Evolutionary conservation across 2,797 vertebrate genomes (phyloP).

Genomic region (Varecia variegata): DNA sequence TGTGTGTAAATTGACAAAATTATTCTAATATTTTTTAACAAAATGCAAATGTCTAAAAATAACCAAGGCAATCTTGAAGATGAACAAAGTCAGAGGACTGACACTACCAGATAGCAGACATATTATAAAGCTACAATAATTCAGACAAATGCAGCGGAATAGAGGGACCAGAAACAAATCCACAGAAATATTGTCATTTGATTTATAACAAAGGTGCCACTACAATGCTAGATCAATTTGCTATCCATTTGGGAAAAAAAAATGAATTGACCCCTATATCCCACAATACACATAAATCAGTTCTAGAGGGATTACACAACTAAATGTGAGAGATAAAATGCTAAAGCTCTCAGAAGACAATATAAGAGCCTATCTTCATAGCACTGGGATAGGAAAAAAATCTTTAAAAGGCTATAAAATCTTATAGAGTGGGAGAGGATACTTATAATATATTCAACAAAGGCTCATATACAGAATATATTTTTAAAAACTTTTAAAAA

Average conservation of each 20-base stretch:
- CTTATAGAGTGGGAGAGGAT: neutral
- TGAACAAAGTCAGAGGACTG: neutral
- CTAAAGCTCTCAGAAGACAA: neutral
- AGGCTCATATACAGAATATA: neutral
- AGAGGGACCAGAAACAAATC: neutral
- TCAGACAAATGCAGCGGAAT: neutral
- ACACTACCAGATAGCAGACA: neutral
- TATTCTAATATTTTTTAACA: neutral
- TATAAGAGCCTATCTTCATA: neutral
- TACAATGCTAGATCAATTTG: neutral
- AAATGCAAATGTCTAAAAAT: neutral
- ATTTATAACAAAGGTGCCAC: neutral
- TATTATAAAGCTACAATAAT: neutral
- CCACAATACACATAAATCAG: neutral
- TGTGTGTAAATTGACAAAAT: neutral
- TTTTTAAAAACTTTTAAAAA: neutral
- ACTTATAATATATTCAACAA: neutral
- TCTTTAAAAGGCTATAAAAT: neutral
- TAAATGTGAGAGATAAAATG: neutral
- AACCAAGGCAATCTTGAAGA: neutral
- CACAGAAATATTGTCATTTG: neutral
- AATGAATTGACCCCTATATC: neutral
- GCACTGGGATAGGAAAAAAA: neutral
- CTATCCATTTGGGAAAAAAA: neutral
- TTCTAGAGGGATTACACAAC: neutral